Evolutionary conservation across 2,113 vertebrate genomes (phyloP).

Genomic region (Neogale vison): DNA sequence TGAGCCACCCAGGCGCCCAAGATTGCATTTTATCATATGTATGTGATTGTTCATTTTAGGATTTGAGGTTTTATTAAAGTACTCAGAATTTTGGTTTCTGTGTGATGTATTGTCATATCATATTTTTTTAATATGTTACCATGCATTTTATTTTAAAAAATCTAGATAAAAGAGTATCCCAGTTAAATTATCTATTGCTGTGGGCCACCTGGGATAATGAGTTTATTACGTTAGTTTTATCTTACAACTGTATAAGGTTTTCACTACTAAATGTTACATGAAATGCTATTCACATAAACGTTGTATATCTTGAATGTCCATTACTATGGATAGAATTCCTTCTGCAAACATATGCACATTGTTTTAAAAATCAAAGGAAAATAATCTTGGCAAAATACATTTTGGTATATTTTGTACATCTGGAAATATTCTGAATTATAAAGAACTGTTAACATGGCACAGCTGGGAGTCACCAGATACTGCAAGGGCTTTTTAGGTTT

Average conservation of each 20-base stretch:
- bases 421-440: neutral
- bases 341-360: neutral
- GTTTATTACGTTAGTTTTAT: neutral
- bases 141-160: neutral
- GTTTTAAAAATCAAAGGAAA: neutral
- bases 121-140: neutral
- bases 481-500: neutral
- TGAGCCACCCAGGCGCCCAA: too few species aligned
- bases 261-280: neutral
- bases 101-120: neutral
- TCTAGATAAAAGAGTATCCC: neutral
- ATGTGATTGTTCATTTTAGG: neutral
- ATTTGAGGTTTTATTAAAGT: conserved; percentile 10
- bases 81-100: neutral
- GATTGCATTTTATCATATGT: neutral
- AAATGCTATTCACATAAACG: neutral
- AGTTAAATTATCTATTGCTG: neutral
- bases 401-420: neutral
- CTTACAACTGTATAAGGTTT: neutral
- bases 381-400: neutral
- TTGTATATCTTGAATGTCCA: neutral
- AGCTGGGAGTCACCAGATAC: neutral
- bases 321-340: neutral
- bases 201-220: neutral
- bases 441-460: neutral